Base-by-base conservation (phyloP, 2,888 invertebrate genomes). In the Ophraella communa region DNA sequence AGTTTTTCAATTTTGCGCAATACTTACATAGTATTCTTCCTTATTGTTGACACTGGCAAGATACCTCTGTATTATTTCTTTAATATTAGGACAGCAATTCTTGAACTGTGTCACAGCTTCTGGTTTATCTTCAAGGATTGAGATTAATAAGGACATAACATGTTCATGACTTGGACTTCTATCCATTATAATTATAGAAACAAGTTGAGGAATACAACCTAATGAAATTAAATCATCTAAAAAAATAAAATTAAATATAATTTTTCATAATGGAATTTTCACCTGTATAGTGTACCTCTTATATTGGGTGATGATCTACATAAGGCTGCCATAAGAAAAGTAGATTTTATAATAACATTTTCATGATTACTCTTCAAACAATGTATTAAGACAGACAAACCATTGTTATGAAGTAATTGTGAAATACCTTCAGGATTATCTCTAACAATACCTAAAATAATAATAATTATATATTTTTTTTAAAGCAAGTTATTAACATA, bases 271-370 rank as follows among this genome's bases (percentile, higher is more conserved):
- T 27, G n/a, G n/a, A n/a, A n/a, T n/a, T n/a, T n/a, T n/a, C n/a
- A n/a, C n/a, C n/a, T n/a, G n/a, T n/a, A n/a, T n/a, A 4, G 23
- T 54, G 68, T 76, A 87, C 91, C 88, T 85, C 85, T 87, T 21
- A 89, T 84, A 4, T 83, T 81, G 0, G 81, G 76, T 60, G 85
- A 80, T 69, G 86, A 82, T 3, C 80, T 74, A 71, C 88, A 88
- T 10, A 94, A 79, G 17, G 88, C 83, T 0, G 85, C 82, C 47
- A 93, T 79, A 56, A 95, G 83, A 81, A 94, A 94, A 8, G 91
- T 87, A 0, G 90, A 86, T 81, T 93, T 94, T 1, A 88, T 87
- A 72, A 88, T 84, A 2, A 91, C 83, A 70, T 88, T 86, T 51
- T 86, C 84, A 45, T 88, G 83, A 0, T 84, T 78, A 17, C 84